Base-by-base conservation (phyloP, 2,113 vertebrate genomes). In the Protobothrops mucrosquamatus region DNA sequence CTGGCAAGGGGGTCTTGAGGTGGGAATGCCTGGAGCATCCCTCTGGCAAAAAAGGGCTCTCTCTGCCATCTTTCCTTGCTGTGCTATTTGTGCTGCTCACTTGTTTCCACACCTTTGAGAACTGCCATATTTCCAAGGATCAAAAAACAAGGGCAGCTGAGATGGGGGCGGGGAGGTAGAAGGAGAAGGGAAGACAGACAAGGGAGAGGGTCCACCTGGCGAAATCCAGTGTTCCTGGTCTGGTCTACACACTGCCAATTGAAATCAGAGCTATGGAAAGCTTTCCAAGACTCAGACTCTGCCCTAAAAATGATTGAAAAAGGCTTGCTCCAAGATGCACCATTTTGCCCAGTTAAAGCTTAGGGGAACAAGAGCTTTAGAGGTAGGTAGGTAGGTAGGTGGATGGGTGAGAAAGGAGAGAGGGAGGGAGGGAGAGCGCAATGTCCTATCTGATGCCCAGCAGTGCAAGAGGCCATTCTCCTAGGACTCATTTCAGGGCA, bases 391-490 rank as follows among this genome's bases (percentile, higher is more conserved):
- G 48, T 51, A 51, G 48, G 8, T 51, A 51, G 48, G 7, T 51
- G 8, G 48, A 51, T 51, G 7, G 9, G 1, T 51, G 48, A 10
- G 48, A 51, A 48, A 48, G 48, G 48, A 51, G 48, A 9, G 7
- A 51, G 48, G 48, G 48, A 51, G 48, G 8, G 7, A 8, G 48
- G 8, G 8, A 9, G 48, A 51, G 48, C 8, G 8, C 18, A 6
- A 34, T 1, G 26, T 18, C 18, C 23, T 81, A 43, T 3, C 1
- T 14, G 10, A 39, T 24, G 48, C 4, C 4, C 11, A 18, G 48
- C 15, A 2, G 52, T 54, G 46, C 18, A 22, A 69, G 52, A 3
- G 14, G 0, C 0, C 87, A 12, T 55, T 12, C 0, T 2, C 61
- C 74, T 52, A 20, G 85, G 43, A 57, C 56, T 55, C 57, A 92